Percentiles rank a stretch among this genome's conserved stretches.
Evolutionary conservation across 2,113 vertebrate genomes (phyloP).

Genomic region (Vicugna pacos): DNA sequence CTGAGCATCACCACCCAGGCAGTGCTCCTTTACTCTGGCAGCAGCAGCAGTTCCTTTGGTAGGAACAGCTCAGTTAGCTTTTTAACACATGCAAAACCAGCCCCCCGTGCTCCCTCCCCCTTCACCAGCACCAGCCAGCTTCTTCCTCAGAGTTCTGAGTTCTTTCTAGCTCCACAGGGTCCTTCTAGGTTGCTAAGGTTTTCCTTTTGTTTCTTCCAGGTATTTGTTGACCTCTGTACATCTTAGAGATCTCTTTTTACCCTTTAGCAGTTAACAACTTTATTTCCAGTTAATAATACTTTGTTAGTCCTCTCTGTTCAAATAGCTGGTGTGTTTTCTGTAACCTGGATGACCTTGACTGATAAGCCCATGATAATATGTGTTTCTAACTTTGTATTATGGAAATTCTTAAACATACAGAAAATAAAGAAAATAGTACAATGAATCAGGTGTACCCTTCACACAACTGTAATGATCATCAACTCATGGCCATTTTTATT

Average conservation of each 20-base stretch:
- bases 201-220: not conserved
- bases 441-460: not conserved
- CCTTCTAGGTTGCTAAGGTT: not conserved
- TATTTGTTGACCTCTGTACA: not conserved
- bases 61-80: not conserved
- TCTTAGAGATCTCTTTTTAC: not conserved
- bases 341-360: not conserved
- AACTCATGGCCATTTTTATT: slow-evolving; percentile 1
- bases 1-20: not conserved
- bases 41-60: not conserved
- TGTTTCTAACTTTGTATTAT: not conserved
- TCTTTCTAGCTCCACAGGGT: not conserved
- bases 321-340: not conserved
- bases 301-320: not conserved
- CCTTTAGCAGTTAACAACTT: not conserved
- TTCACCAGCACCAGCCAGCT: not conserved
- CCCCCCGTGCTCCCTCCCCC: too few relatives aligned
- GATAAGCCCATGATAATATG: not conserved
- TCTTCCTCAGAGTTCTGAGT: not conserved
- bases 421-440: not conserved
- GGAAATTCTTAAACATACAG: not conserved
- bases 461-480: not conserved
- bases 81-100: not conserved
- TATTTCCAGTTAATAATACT: not conserved
- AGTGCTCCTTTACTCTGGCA: not conserved